These are phyloP conservation scores for Mycetomoellerius zeteki DNA, from an alignment of 1,140 invertebrate species.

Conservation along the genomic window DNA sequence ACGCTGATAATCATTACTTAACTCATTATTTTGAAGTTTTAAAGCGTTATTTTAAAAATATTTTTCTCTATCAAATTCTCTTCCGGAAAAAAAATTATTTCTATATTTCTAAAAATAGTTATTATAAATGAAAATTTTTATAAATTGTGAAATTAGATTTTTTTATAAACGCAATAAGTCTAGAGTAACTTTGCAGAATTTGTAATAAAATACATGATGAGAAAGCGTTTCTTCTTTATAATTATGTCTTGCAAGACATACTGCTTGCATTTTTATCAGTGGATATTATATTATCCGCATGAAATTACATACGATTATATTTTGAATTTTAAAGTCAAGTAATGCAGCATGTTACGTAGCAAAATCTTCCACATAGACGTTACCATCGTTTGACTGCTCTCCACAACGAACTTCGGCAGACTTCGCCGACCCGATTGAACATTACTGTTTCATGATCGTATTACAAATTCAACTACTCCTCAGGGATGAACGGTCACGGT, in stretches of 20 bases:
- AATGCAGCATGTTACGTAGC: not conserved
- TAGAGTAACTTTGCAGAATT: not conserved
- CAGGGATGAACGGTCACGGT: slow-evolving; percentile 91
- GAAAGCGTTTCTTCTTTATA: not conserved
- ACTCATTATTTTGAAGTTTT: not conserved
- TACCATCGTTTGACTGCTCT: not conserved
- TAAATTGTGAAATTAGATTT: no score
- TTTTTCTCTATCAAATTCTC: not conserved
- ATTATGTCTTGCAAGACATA: not conserved
- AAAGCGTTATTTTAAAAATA: not conserved
- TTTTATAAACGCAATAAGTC: not conserved
- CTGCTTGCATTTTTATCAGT: slow-evolving; percentile 7
- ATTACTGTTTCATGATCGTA: slow-evolving; percentile 40
- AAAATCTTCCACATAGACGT: not conserved
- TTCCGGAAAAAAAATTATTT: not conserved
- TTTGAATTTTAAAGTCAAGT: slow-evolving; percentile 26
- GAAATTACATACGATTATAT: not conserved
- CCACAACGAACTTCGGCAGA: not conserved
- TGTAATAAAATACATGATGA: not conserved
- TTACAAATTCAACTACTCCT: slow-evolving; percentile 35
- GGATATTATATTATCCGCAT: not conserved
- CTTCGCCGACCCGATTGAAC: slow-evolving; percentile 6
- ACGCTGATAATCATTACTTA: not conserved
- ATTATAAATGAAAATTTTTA: not conserved
- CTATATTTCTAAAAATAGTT: not conserved